Base-by-base conservation (phyloP, 2,888 invertebrate species). In the Eubasilissa splendida region DNA sequence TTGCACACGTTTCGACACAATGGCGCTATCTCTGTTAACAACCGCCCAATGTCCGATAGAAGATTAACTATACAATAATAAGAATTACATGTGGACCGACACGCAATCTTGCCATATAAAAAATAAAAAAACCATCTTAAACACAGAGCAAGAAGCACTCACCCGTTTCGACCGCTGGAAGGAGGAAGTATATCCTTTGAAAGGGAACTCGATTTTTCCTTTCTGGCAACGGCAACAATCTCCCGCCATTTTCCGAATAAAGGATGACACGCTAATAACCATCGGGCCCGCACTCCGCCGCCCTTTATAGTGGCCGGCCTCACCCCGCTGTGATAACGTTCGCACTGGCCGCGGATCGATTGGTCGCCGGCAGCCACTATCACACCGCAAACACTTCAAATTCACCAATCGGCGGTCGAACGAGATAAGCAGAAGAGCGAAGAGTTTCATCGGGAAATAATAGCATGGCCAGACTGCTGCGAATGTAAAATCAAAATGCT, bases 221-320 rank as follows among this genome's bases (percentile, higher is more conserved):
- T 22, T 7, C 58, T 14, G 9, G 60, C 8, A n/a, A 60, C 14
- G 60, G n/a, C 22, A 60, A 60, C n/a, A 12, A n/a, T 14, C n/a
- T n/a, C 60, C 58, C 58, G 58, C 1, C 22, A 42, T 42, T 42
- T 42, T 42, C 42, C 42, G 4, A 42, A 42, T 42, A 70, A 68
- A 70, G 11, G 70, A 22, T 70, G 70, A 70, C 70, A 70, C 70
- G 70, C 22, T 11, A 70, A 70, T 70, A 70, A 22, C 53, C 53
- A 54, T 3, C 70, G 52, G 31, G 1, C 53, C 10, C 11, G 53
- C 0, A 5, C 11, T 7, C 3, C 70, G 53, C 70, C 70, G 52
- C 52, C 53, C n/a, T 70, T 70, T 70, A 70, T 70, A 70, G 52
- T 12, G 42, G 53, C 53, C n/a, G 53, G 53, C 70, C 70, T 22